Evolutionary conservation across 2,888 invertebrate genomes (phyloP), one percentile per base, ranked within the genome.

Genomic region (Lithophane leautieri): DNA sequence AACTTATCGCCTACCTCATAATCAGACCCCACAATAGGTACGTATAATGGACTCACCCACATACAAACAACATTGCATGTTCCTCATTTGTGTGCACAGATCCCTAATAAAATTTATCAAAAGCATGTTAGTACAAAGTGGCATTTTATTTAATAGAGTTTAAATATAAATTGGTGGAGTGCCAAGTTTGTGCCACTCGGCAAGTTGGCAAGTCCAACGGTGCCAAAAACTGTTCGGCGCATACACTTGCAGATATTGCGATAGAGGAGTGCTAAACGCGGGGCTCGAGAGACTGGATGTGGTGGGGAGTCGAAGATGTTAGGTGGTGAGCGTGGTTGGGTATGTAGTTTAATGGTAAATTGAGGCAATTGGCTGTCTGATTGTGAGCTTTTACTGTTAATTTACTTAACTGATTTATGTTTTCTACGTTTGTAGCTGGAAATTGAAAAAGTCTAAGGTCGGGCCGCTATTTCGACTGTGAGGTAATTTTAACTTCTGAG

Each of bases 61-160:
- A 67, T 16, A 47, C 47, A 50, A 4, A 47, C 7, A 42, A 28
- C 28, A 25, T 19, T 16, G 14, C 16, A 12, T 9, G 19, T 2
- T 8, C 22, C 9, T n/a, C 54, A 19, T 25, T 7, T n/a, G 65
- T 71, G 75, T 62, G 61, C 66, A 78, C 60, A 66, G 60, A 79
- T 81, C 72, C 73, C 76, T 84, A 87, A 86, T 84, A 86, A 90
- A 87, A 89, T 91, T 89, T 89, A 89, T 90, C 86, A 85, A 84
- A 86, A 88, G 71, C 88, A 88, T 89, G 90, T 86, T 88, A 86
- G 89, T 81, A 87, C 86, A 86, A 90, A 91, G 91, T 89, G 90
- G 87, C 89, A 88, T 91, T 91, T 92, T 92, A 92, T 92, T 92
- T 90, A 92, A 92, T 92, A 91, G 89, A 85, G 90, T 91, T 92